Base-by-base conservation (phyloP, 2,888 invertebrate genomes). In the Tiliacea citrago region DNA sequence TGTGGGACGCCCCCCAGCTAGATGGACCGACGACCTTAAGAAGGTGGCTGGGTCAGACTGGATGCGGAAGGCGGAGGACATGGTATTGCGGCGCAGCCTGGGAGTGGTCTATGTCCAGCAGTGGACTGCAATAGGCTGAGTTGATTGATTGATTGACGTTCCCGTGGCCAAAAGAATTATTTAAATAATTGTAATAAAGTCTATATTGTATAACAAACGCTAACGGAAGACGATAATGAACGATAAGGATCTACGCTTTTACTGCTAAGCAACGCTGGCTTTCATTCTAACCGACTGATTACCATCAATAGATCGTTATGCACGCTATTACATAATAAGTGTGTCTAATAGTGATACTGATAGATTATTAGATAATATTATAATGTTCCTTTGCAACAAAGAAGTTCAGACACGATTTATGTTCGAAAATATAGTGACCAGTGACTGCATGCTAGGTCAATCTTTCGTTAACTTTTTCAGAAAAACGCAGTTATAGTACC, bases 311-410 rank as follows among this genome's bases (percentile, higher is more conserved):
- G 45, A 58, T 62, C 24, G 49, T 68, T 65, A 79, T 47, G 57
- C 81, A 78, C 73, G 78, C 68, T 79, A 81, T 90, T 89, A 81
- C 82, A 83, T 83, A 90, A 89, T 79, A 61, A 29, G 51, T 61
- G 55, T n/a, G 24, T 70, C 8, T 77, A 42, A 53, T 58, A 62
- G 18, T 61, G 42, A 71, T 35, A 51, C 49, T 45, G 55, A 61
- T 51, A 21, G 24, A 39, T 66, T 71, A 12, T 63, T 42, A 53
- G n/a, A 53, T 55, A 55, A 42, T 51, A 35, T 6, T 21, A 16
- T 24, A 29, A 29, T 47, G 29, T 65, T 29, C 8, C 18, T 21
- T 29, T 47, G 39, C 18, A 39, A 62, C 2, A n/a, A n/a, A n/a
- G 35, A 18, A 42, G 16, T 16, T 18, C 1, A 42, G 39, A 57